A percentile compares a stretch with the other conserved stretches of the same genome.
Evolutionary conservation across 1,140 invertebrate species (phyloP).

Genomic region (Caenorhabditis briggsae): DNA sequence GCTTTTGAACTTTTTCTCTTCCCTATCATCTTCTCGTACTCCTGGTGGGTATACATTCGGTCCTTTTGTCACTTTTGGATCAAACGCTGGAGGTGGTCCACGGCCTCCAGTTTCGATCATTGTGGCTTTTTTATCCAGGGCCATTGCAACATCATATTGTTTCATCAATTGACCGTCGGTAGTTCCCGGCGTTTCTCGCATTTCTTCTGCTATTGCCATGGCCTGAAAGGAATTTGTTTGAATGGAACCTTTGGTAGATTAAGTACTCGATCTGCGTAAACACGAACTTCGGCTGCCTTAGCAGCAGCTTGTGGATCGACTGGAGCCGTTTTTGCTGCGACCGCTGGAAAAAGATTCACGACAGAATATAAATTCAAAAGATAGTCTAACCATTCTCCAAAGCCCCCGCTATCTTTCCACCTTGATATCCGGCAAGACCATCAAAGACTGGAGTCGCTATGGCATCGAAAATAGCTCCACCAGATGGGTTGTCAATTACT

Average conservation of each 20-base stretch:
- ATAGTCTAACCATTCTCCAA: background rate
- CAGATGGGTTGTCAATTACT: conserved; percentile 24
- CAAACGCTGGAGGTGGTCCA: background rate
- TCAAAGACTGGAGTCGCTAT: conserved; percentile 37
- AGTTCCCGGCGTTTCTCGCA: background rate
- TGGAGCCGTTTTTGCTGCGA: background rate
- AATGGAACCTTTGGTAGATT: background rate
- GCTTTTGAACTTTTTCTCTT: background rate
- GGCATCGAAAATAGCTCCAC: conserved; percentile 36
- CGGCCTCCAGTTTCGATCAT: background rate
- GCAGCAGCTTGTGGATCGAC: background rate
- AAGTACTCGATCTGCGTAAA: conserved; percentile 4
- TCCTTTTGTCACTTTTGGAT: background rate
- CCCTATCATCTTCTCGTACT: background rate
- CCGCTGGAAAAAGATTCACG: background rate
- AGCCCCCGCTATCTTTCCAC: background rate
- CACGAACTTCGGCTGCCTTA: background rate
- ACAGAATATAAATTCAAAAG: background rate
- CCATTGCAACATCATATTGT: conserved; percentile 12
- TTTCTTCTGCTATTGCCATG: conserved; percentile 15
- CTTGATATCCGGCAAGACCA: conserved; percentile 38
- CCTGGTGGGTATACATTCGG: conserved; percentile 1
- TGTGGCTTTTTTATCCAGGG: background rate
- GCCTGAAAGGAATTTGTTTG: background rate
- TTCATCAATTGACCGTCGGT: background rate